Evolutionary conservation across 2,797 vertebrate genomes (phyloP).

Genomic region (Oreonectes daqikongensis): DNA sequence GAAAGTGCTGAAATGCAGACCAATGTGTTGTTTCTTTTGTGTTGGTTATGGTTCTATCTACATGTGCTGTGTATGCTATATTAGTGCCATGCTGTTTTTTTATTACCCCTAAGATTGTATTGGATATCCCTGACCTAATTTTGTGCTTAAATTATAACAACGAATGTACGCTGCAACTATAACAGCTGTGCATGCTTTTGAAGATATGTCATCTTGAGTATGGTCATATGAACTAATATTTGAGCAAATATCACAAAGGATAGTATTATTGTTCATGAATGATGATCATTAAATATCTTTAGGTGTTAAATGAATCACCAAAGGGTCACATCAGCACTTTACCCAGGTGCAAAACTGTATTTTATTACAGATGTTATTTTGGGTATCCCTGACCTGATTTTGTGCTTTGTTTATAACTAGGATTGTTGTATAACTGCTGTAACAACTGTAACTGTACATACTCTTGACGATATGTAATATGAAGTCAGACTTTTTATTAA

Average conservation of each 20-base stretch:
- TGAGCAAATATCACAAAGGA: not conserved
- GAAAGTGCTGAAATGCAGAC: conserved; percentile 62
- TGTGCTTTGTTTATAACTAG: conserved; percentile 15
- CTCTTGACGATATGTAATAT: not conserved
- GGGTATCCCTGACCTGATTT: conserved; percentile 27
- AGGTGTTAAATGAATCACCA: not conserved
- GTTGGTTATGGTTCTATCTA: conserved; percentile 1
- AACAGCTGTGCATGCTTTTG: conserved; percentile 29
- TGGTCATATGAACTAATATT: not conserved
- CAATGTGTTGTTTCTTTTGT: not conserved
- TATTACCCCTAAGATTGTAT: conserved; percentile 42
- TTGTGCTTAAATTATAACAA: conserved; percentile 22
- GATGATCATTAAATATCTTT: not conserved
- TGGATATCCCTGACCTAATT: conserved; percentile 27
- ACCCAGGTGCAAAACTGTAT: not conserved
- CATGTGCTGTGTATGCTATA: not conserved
- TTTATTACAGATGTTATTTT: conserved; percentile 41
- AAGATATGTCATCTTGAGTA: not conserved
- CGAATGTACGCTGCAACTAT: not conserved
- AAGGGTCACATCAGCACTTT: not conserved
- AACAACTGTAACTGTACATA: conserved; percentile 33
- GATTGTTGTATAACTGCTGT: not conserved
- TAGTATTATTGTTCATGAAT: not conserved
- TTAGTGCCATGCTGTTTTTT: conserved; percentile 8
- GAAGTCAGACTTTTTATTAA: not conserved